Evolutionary conservation across 2,113 vertebrate genomes (phyloP), one percentile per base, ranked within the genome.

Genomic region (Chlorodrepanis virens): DNA sequence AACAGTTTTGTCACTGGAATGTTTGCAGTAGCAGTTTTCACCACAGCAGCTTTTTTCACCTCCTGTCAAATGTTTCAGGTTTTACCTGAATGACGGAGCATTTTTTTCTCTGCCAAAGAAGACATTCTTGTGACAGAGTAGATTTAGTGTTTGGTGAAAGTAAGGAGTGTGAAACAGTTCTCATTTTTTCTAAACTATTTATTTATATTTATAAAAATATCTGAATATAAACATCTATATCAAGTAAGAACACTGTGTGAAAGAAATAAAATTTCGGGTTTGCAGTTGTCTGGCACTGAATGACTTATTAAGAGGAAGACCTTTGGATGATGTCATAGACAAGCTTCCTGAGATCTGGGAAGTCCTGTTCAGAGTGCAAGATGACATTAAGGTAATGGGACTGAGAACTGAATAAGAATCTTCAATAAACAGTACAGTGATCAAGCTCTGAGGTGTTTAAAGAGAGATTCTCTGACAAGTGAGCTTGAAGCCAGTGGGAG

Each of bases 271-370:
- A 89, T 85, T 71, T 31, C 53, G 54, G 97, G 22, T 97, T 97
- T 96, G 74, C 88, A 99, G 99, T 97, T 99, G 99, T 94, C 97
- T 99, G 94, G 99, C 99, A 40, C 96, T 99, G 65, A 99, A 99
- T 95, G 99, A 99, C 87, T 97, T 99, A 96, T 97, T 99, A 53
- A 98, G 99, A 79, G 99, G 99, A 90, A 98, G 98, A 89, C 98
- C 99, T 84, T 98, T 99, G 78, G 99, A 99, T 96, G 99, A 99
- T 87, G 98, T 99, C 74, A 97, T 99, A 88, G 99, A 99, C 81
- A 98, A 98, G 81, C 97, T 99, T 87, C 98, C 99, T 78, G 99
- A 99, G 96, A 99, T 99, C 87, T 99, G 99, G 99, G 99, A 99
- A 97, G 99, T 99, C 2, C 98, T 99, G 10, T 99, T 99, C 96